Base-by-base conservation (phyloP, 2,888 invertebrate genomes). In the Cataglyphis rosenhaueri region DNA sequence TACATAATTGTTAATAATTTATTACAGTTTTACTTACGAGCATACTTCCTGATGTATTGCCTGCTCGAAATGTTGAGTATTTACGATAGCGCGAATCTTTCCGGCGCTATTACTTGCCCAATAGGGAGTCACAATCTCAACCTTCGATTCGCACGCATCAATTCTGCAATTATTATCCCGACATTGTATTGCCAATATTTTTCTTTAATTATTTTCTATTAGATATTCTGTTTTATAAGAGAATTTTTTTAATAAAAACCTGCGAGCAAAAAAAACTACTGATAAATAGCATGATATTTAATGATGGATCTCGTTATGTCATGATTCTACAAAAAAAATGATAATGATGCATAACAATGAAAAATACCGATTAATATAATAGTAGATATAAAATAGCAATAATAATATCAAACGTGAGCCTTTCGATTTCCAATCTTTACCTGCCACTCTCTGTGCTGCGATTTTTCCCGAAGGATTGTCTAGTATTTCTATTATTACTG, bases 11-110 rank as follows among this genome's bases (percentile, higher is more conserved):
- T 52, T 29, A 29, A 29, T 29, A 2, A 48, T 48, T 48, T 18
- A 48, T 6, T 48, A 18, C 48, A 18, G 9, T 18, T 18, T 87
- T 90, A 96, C 97, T 96, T 95, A 98, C 98, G 98, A 97, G 96
- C 98, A 98, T 85, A 98, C 97, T 96, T 98, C 98, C 94, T 98
- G 98, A 94, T 98, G 98, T 92, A 98, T 98, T 71, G 98, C 98
- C 94, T 98, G 98, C 93, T 98, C 98, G 92, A 98, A 98, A 95
- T 98, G 98, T 95, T 98, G 98, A 12, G 98, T 98, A 94, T 98
- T 98, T 73, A 98, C 98, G 87, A 98, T 98, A 44, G 98, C 98
- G 76, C 98, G 96, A 81, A 98, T 96, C 95, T 98, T 98, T 75
- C 98, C 98, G 25, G 98, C 98, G 0, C 98, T 98, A 95, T 98